A percentile compares a stretch with the other conserved stretches of the same genome.
These are phyloP conservation scores for Nothocercus julius DNA, from an alignment of 2,113 vertebrate species.

Conservation along the genomic window DNA sequence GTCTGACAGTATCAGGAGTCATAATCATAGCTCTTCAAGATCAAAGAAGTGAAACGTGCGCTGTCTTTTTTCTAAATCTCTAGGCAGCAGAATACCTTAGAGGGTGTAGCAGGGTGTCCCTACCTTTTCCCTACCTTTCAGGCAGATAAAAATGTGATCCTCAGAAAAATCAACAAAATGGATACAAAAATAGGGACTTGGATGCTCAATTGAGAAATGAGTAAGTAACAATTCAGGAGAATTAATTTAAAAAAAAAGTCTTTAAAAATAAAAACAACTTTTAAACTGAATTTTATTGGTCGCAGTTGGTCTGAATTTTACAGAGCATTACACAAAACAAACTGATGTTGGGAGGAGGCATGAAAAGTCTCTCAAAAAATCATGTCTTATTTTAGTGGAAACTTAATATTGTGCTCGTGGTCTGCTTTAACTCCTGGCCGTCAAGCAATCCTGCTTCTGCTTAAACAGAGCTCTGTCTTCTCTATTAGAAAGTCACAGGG, in stretches of 20 bases:
- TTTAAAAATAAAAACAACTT: background rate
- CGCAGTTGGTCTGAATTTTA: background rate
- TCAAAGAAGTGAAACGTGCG: background rate
- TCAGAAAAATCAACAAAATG: background rate
- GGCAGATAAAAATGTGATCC: background rate
- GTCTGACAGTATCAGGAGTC: background rate
- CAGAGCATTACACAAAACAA: background rate
- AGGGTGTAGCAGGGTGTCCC: rapidly evolving
- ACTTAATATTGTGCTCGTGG: background rate
- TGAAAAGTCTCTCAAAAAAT: background rate
- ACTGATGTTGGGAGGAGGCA: background rate
- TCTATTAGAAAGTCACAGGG: background rate
- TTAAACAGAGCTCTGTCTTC: background rate
- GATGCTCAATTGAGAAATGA: background rate
- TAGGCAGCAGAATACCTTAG: background rate
- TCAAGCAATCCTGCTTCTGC: background rate
- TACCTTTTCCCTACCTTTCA: background rate
- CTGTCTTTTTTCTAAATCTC: background rate
- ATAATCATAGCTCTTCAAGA: background rate
- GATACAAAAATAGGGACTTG: background rate
- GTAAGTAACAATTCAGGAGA: background rate
- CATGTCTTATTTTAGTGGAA: background rate
- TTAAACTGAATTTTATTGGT: background rate
- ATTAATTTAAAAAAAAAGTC: background rate
- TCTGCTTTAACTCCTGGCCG: background rate